Evolutionary conservation across 2,113 vertebrate genomes (phyloP).

Genomic region (Gyps fulvus): DNA sequence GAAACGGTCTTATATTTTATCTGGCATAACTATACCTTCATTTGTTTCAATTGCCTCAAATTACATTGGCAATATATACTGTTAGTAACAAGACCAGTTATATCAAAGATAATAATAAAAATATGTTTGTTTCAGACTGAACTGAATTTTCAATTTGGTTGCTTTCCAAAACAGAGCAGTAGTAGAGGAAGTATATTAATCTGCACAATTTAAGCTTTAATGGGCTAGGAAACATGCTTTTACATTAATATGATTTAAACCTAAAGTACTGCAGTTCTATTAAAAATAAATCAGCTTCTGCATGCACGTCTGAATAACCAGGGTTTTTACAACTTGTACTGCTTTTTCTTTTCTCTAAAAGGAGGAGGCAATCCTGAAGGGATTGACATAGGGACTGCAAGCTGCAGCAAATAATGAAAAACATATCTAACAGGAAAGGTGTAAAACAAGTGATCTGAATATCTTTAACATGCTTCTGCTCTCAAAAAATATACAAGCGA

Average conservation of each 20-base stretch:
- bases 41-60: conserved; percentile 55
- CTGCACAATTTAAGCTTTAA: conserved; percentile 66
- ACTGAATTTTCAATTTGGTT: conserved; percentile 54
- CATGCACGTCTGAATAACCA: conserved; percentile 11
- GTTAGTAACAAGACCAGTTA: conserved; percentile 26
- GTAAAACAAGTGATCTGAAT: neutral
- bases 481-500: neutral
- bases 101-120: conserved; percentile 54
- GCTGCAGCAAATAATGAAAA: neutral
- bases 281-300: conserved; percentile 56
- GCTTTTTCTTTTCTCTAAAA: conserved; percentile 17
- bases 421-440: neutral
- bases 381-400: neutral
- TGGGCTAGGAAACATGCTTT: conserved; percentile 63
- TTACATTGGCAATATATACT: conserved; percentile 22
- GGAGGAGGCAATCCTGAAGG: neutral
- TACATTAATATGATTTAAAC: conserved; percentile 63
- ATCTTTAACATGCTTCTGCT: neutral
- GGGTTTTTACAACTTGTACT: neutral
- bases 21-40: conserved; percentile 1
- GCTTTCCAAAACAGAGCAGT: conserved; percentile 49
- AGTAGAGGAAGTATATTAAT: conserved; percentile 53
- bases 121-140: conserved; percentile 26
- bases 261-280: conserved; percentile 38
- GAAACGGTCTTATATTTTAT: conserved; percentile 39